phyloP scores from a whole-genome alignment of 53 echinoderm and acorn worm genomes.

The Antedon mediterranea region DNA sequence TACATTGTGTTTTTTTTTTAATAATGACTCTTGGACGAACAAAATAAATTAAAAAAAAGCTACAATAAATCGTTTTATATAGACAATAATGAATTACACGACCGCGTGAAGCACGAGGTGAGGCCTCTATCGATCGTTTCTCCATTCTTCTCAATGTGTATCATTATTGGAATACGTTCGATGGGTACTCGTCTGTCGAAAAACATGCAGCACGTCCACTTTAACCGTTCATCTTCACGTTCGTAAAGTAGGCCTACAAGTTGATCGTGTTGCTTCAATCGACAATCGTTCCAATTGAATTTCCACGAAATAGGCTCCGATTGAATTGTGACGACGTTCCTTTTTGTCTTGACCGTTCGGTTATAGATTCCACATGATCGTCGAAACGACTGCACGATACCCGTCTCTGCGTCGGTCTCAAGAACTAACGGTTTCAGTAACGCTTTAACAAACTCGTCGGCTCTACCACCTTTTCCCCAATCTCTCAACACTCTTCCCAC shows the following conservation, averaged over 20 bases:
- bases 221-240: not conserved
- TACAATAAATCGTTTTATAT: too few species aligned
- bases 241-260: not conserved
- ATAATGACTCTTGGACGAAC: too few species aligned
- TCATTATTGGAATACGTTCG: not conserved
- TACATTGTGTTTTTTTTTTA: too few species aligned
- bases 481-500: not conserved
- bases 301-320: not conserved
- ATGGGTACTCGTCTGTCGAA: not conserved
- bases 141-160: too few species aligned
- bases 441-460: not conserved
- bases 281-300: not conserved
- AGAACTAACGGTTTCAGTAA: not conserved
- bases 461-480: not conserved
- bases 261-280: not conserved
- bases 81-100: too few species aligned
- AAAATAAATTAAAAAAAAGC: too few species aligned
- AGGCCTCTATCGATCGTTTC: too few species aligned
- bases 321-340: not conserved
- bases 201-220: not conserved
- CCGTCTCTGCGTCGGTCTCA: not conserved
- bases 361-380: not conserved
- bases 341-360: not conserved
- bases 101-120: too few species aligned
- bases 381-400: not conserved